Base-by-base conservation (phyloP, 2,797 vertebrate species). In the Microhierax caerulescens region DNA sequence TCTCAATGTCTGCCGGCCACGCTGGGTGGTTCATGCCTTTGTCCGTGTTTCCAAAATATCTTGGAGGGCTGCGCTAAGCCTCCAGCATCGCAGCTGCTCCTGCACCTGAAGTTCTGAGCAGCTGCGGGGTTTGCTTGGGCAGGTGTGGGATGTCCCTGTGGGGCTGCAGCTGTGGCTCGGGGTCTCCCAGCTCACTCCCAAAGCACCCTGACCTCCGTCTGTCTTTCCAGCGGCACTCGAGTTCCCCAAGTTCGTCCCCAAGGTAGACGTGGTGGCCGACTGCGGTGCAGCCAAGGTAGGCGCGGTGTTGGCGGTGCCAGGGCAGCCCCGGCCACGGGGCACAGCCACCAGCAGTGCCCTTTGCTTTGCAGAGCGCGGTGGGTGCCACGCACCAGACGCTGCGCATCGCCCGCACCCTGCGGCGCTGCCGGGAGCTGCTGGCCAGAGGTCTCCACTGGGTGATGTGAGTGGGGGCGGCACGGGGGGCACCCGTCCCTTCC, bases 201-300 rank as follows among this genome's bases (percentile, higher is more conserved):
- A 4, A 73, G 1, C 45, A 1, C 47, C 20, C 5, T 11, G 9
- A 18, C 54, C 2, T 0, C 76, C 4, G 4, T 48, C 74, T 88
- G 61, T 96, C 73, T 74, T 93, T 91, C 16, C 97, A 98, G 97
- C 97, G 96, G 98, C 99, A 0, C 97, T 97, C 6, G 99, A 99
- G 28, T 97, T 98, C 45, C 98, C 98, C 0, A 92, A 95, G 39
- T 97, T 99, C 5, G 95, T 98, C 17, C 96, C 98, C 75, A 99
- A 98, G 95, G 99, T 99, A 97, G 99, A 99, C 2, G 92, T 99
- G 34, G 64, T 98, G 75, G 98, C 98, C 11, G 99, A 99, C 97
- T 99, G 98, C 95, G 96, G 84, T 10, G 98, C 98, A 30, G 98
- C 99, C 70, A 99, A 99, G 99, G 99, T 99, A 97, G 76, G 95